Evolutionary conservation across 2,888 invertebrate genomes (phyloP).

Genomic region (Lithophane ornitopus): DNA sequence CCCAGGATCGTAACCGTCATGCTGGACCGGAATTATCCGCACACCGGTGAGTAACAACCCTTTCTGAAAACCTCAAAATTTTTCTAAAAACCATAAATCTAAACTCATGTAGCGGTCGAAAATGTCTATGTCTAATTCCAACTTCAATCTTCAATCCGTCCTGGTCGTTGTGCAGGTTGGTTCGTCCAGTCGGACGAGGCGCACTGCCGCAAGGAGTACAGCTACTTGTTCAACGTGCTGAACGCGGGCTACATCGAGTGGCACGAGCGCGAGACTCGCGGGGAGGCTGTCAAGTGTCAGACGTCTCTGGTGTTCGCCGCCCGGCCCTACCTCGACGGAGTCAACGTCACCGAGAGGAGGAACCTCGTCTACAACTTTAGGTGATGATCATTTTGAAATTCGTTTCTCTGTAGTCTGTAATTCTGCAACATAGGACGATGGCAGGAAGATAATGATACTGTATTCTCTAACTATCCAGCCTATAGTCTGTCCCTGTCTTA

Average conservation of each 20-base stretch:
- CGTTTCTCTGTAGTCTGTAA: neutral
- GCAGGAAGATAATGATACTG: neutral
- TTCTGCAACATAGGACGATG: too few relatives aligned
- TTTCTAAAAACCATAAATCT: neutral
- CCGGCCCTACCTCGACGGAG: slow-evolving; percentile 94
- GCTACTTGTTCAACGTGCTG: slow-evolving; percentile 93
- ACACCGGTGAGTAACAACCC: slow-evolving; percentile 91
- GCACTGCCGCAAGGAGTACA: slow-evolving; percentile 95
- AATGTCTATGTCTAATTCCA: neutral
- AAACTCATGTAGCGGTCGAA: neutral
- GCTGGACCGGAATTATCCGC: slow-evolving; percentile 95
- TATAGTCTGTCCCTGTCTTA: neutral
- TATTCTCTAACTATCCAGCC: too few relatives aligned
- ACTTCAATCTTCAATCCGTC: slow-evolving; percentile 1
- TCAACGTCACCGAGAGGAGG: slow-evolving; percentile 96
- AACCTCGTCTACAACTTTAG: slow-evolving; percentile 96
- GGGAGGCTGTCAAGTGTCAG: slow-evolving; percentile 90
- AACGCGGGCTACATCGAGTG: slow-evolving; percentile 95
- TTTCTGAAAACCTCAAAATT: neutral
- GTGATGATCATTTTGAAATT: slow-evolving; percentile 68
- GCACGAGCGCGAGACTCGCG: slow-evolving; percentile 94
- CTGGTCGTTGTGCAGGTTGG: slow-evolving; percentile 91
- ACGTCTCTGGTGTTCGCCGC: slow-evolving; percentile 95
- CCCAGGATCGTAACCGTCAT: slow-evolving; percentile 96
- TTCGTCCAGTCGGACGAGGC: slow-evolving; percentile 95